Conservation (phyloP, 2,888 invertebrate species). For the Lepeophtheirus nordmannii region DNA sequence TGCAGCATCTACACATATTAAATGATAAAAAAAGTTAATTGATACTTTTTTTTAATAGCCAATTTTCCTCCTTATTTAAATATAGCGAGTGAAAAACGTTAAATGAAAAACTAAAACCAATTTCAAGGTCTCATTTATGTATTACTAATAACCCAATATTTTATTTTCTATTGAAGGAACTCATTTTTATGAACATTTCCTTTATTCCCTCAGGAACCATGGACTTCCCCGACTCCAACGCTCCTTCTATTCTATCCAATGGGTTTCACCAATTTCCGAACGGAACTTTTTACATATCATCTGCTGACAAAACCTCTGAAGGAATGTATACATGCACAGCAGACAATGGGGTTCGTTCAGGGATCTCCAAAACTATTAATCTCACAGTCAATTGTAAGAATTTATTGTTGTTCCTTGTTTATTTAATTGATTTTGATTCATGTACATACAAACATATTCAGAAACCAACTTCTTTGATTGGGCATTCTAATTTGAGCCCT, state of each 20-base stretch:
- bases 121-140: too few species aligned
- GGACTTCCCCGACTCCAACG: background rate
- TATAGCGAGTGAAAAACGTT: too few species aligned
- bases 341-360: conserved; percentile 34
- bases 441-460: background rate
- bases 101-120: too few species aligned
- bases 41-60: too few species aligned
- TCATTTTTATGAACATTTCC: too few species aligned
- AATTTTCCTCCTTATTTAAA: too few species aligned
- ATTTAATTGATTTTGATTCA: conserved; percentile 18
- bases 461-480: background rate
- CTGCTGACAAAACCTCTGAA: conserved; percentile 31
- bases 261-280: conserved; percentile 29
- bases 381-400: conserved; percentile 35
- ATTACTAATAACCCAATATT: too few species aligned
- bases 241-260: background rate
- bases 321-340: conserved; percentile 35
- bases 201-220: background rate
- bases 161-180: too few species aligned
- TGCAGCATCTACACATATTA: too few species aligned
- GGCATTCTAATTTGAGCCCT: too few species aligned
- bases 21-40: too few species aligned
- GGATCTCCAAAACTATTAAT: conserved; percentile 35
- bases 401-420: conserved; percentile 18
- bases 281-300: conserved; percentile 33